Conservation (phyloP, 2,888 invertebrate genomes). For the Macrostomum cliftonense region DNA sequence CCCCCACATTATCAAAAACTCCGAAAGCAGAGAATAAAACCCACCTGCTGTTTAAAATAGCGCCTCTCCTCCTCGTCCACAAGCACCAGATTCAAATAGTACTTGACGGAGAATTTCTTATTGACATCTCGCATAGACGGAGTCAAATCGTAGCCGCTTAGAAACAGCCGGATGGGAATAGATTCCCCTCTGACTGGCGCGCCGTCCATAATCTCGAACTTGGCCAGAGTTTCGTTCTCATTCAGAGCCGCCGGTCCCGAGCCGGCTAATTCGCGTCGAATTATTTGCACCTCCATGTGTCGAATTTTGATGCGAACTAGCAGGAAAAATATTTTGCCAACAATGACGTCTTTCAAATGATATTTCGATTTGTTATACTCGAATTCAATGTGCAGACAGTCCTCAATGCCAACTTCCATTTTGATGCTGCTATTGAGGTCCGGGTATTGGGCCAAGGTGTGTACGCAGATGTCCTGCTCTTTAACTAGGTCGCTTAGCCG, state of each 20-base stretch:
- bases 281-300: conserved; percentile 95
- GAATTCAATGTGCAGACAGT: conserved; percentile 98
- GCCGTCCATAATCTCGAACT: conserved; percentile 99
- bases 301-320: conserved; percentile 90
- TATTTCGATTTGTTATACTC: conserved; percentile 60
- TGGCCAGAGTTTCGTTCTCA: conserved; percentile 87
- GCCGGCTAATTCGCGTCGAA: conserved; percentile 80
- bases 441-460: conserved; percentile 89
- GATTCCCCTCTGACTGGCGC: conserved; percentile 89
- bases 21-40: no score
- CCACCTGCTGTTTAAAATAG: conserved; percentile 87
- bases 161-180: conserved; percentile 90
- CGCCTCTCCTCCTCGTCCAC: conserved; percentile 97
- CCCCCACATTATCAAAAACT: no score
- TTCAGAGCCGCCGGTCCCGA: conserved; percentile 64
- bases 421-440: conserved; percentile 94
- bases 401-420: conserved; percentile 99
- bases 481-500: conserved; percentile 79
- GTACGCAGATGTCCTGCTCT: conserved; percentile 88
- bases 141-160: conserved; percentile 91
- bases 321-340: conserved; percentile 90
- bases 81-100: conserved; percentile 87
- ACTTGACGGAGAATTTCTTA: conserved; percentile 94
- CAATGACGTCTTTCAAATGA: conserved; percentile 86
- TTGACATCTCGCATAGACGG: conserved; percentile 98